These are phyloP conservation scores for Amphipyra berbera DNA, from an alignment of 2,888 invertebrate genomes.

Conservation along the genomic window DNA sequence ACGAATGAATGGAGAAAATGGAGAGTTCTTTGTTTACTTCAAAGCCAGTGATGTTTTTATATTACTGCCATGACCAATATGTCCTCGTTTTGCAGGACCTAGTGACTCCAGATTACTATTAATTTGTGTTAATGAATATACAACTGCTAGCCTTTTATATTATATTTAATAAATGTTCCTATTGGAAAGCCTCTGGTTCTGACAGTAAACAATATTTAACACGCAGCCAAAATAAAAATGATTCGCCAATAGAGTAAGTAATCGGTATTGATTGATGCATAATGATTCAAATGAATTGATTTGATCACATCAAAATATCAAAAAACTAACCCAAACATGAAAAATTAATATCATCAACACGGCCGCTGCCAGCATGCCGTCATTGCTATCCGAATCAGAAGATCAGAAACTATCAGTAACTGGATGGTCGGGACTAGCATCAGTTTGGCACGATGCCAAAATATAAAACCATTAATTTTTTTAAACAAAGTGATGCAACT, in stretches of 20 bases:
- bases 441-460: slow-evolving; percentile 76
- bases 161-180: too few relatives aligned
- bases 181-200: too few relatives aligned
- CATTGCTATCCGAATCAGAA: slow-evolving; percentile 47
- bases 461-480: slow-evolving; percentile 71
- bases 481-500: slow-evolving; percentile 69
- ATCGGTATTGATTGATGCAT: too few relatives aligned
- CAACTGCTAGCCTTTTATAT: too few relatives aligned
- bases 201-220: too few relatives aligned
- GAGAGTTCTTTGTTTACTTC: slow-evolving; percentile 10
- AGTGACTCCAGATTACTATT: too few relatives aligned
- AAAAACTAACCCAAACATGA: not conserved
- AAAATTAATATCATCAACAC: slow-evolving; percentile 12
- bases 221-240: too few relatives aligned
- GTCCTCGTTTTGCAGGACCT: not conserved
- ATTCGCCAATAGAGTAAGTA: too few relatives aligned
- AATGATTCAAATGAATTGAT: not conserved
- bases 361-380: slow-evolving; percentile 26
- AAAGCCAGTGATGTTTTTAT: not conserved
- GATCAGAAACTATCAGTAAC: slow-evolving; percentile 53
- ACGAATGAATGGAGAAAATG: slow-evolving; percentile 3
- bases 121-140: too few relatives aligned
- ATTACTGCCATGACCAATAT: not conserved
- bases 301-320: not conserved
- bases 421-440: slow-evolving; percentile 34